Conservation (phyloP, 2,888 invertebrate genomes). For the Sesia bembeciformis region DNA sequence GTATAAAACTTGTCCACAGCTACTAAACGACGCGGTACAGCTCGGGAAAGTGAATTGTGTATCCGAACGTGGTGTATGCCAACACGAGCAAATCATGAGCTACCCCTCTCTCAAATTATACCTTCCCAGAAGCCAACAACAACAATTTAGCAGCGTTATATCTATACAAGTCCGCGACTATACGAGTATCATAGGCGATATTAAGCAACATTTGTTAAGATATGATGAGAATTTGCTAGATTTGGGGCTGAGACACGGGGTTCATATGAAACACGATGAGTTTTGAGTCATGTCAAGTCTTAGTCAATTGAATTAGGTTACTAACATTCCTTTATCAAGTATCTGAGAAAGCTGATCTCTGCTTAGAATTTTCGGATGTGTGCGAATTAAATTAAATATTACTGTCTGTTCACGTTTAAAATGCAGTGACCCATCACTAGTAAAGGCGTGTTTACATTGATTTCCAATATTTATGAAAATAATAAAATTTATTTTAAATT, state of each 20-base stretch:
- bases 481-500: no score
- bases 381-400: no score
- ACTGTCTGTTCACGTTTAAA: no score
- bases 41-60: constrained; percentile 62
- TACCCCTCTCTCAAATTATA: constrained; percentile 57
- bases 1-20: constrained; percentile 20
- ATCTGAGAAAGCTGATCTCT: no score
- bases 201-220: constrained; percentile 32
- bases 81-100: constrained; percentile 48
- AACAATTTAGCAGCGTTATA: constrained; percentile 33
- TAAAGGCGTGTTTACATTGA: no score
- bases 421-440: no score
- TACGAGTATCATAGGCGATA: constrained; percentile 25
- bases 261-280: constrained; percentile 44
- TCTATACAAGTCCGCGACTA: constrained; percentile 35
- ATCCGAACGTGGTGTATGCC: constrained; percentile 48
- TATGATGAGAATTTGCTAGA: constrained; percentile 31
- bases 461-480: no score
- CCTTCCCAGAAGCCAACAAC: constrained; percentile 28
- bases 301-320: no score
- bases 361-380: no score
- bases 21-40: constrained; percentile 42
- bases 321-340: no score
- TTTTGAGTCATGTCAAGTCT: constrained; percentile 19
- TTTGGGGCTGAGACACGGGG: constrained; percentile 19